Evolutionary conservation across 2,797 vertebrate species (phyloP).

Genomic region (Kryptolebias ocellatus): DNA sequence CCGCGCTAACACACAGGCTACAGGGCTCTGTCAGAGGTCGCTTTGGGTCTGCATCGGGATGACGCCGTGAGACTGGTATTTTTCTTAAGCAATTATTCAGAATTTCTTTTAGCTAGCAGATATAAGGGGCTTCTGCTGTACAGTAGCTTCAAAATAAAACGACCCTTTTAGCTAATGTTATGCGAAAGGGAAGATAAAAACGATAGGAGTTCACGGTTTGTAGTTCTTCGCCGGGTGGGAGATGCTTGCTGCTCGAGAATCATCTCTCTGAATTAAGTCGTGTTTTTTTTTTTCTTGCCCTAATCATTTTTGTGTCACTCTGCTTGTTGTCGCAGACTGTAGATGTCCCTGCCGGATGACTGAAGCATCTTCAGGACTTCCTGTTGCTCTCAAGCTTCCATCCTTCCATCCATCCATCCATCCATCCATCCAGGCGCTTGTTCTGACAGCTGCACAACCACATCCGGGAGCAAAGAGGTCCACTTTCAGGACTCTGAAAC

Average conservation of each 20-base stretch:
- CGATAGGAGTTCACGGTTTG: neutral
- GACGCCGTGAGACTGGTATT: conserved; percentile 17
- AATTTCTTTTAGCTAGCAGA: neutral
- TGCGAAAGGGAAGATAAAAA: neutral
- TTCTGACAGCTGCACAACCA: conserved; percentile 20
- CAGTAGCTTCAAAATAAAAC: no score
- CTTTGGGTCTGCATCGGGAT: neutral
- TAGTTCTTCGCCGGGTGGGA: conserved; percentile 1
- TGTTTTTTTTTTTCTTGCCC: neutral
- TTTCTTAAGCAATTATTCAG: neutral
- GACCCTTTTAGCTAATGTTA: neutral
- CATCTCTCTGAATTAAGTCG: neutral
- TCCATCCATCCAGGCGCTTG: neutral
- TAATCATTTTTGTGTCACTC: neutral
- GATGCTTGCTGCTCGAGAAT: neutral
- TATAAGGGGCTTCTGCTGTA: accelerated
- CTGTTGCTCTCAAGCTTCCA: conserved; percentile 9
- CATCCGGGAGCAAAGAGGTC: conserved; percentile 9
- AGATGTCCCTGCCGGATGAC: conserved; percentile 29
- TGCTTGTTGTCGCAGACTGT: conserved; percentile 10
- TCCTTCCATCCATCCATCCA: conserved; percentile 1
- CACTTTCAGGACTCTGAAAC: conserved; percentile 1
- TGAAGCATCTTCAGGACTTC: conserved; percentile 10
- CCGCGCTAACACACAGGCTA: conserved; percentile 38
- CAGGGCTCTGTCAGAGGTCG: conserved; percentile 5